Evolutionary conservation across 1,140 invertebrate species (phyloP), one percentile per base, ranked within the genome.

Genomic region (Hycleus cichorii): DNA sequence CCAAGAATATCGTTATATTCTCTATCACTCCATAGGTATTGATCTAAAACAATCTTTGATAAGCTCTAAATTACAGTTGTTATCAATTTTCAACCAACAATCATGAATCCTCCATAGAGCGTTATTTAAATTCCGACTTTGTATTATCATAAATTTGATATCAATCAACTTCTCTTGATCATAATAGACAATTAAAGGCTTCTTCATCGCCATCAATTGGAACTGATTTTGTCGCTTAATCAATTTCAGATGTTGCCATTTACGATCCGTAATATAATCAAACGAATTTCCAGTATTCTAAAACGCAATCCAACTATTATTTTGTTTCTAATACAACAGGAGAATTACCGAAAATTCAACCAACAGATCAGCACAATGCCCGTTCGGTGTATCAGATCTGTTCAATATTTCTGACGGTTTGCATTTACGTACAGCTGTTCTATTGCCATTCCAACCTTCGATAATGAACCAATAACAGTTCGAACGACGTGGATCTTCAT

Each of bases 381-480:
- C 7, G 4, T 32, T 32, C 3, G 32, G 32, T 32, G 32, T 32
- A 0, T 32, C 32, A 4, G 32, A 32, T 32, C 3, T 32, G 7
- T 32, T 32, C 7, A 7, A 7, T 2, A 57, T 58, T 39, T 46
- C 26, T 4, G 32, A 6, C 24, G 2, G 4, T 11, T 48, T 27
- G 11, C 56, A 58, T 51, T 58, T 50, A 12, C 48, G 38, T 44
- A 50, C 18, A 11, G 47, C 56, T 26, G 47, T 58, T 24, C 1
- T 25, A n/a, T 38, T 44, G 10, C 56, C 56, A 39, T 6, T 5
- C 39, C 32, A 51, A 38, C 25, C 48, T 46, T 46, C 24, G 3
- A 58, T 38, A 25, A 58, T 32, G 39, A 58, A 42, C 56, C 56
- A 58, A 45, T 50, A 50, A 46, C 56, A 58, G n/a, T 58, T 58